A percentile compares a stretch with the other conserved stretches of the same genome.
Evolutionary conservation across 2,888 invertebrate genomes (phyloP).

Genomic region (Aspidiotus rigidus): DNA sequence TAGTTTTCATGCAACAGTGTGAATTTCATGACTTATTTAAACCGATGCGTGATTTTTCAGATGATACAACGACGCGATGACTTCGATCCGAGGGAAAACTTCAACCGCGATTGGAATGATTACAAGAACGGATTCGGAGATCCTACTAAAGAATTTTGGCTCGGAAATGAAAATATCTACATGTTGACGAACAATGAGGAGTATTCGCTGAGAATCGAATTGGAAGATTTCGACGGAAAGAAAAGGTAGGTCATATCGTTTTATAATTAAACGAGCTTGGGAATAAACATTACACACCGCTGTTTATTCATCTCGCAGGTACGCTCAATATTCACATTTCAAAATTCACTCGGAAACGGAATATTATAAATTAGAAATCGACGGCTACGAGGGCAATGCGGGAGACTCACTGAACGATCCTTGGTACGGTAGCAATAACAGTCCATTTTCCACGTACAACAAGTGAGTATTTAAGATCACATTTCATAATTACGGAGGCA

Average conservation of each 20-base stretch:
- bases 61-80: slow-evolving; percentile 82
- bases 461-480: slow-evolving; percentile 48
- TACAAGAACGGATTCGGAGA: slow-evolving; percentile 90
- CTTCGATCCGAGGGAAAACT: slow-evolving; percentile 78
- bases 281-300: too few relatives aligned
- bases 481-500: not conserved
- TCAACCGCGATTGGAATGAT: slow-evolving; percentile 84
- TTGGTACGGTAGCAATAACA: slow-evolving; percentile 88
- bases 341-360: slow-evolving; percentile 86
- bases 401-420: slow-evolving; percentile 87
- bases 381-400: slow-evolving; percentile 82
- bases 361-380: slow-evolving; percentile 84
- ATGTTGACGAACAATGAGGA: slow-evolving; percentile 88
- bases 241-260: slow-evolving; percentile 55
- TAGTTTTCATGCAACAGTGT: too few relatives aligned
- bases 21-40: too few relatives aligned
- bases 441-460: slow-evolving; percentile 87
- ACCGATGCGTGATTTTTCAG: slow-evolving; percentile 45
- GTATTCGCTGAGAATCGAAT: slow-evolving; percentile 73
- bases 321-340: slow-evolving; percentile 83
- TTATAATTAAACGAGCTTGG: too few relatives aligned
- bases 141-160: slow-evolving; percentile 81
- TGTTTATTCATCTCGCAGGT: slow-evolving; percentile 48
- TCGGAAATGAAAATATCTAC: slow-evolving; percentile 87
- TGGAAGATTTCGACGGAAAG: slow-evolving; percentile 87